Evolutionary conservation across 2,888 invertebrate species (phyloP).

Genomic region (Minunthozetes semirufus): DNA sequence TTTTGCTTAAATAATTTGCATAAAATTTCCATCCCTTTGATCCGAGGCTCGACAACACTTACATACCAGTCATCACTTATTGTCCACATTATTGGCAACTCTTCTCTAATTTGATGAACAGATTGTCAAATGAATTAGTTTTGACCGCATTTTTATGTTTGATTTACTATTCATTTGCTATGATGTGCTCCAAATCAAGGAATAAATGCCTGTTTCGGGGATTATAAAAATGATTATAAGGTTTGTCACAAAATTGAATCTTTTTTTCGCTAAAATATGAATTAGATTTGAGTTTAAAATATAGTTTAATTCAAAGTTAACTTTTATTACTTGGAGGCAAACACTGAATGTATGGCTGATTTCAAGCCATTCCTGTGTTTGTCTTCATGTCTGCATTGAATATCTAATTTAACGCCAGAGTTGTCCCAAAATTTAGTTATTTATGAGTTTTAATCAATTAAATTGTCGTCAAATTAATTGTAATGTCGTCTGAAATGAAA

Average conservation of each 20-base stretch:
- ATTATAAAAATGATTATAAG: too few relatives aligned
- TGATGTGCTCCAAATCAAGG: too few relatives aligned
- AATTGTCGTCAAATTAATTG: neutral
- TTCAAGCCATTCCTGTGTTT: too few relatives aligned
- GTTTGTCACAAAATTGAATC: too few relatives aligned
- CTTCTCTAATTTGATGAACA: too few relatives aligned
- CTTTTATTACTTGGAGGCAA: neutral
- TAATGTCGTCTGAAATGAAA: neutral
- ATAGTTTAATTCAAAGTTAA: neutral
- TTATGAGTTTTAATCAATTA: neutral
- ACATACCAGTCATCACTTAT: neutral
- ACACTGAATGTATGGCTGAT: neutral
- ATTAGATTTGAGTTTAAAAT: neutral
- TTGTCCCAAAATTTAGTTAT: neutral
- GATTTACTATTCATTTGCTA: too few relatives aligned
- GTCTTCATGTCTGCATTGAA: neutral
- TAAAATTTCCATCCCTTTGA: neutral
- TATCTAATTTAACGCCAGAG: neutral
- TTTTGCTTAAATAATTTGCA: neutral
- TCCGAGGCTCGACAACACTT: neutral
- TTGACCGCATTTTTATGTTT: too few relatives aligned
- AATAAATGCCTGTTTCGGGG: too few relatives aligned
- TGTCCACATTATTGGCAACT: too few relatives aligned
- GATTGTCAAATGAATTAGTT: too few relatives aligned
- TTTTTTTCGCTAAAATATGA: neutral